Evolutionary conservation across 2,888 invertebrate genomes (phyloP), one percentile per base, ranked within the genome.

Genomic region (Eristalinus aeneus): DNA sequence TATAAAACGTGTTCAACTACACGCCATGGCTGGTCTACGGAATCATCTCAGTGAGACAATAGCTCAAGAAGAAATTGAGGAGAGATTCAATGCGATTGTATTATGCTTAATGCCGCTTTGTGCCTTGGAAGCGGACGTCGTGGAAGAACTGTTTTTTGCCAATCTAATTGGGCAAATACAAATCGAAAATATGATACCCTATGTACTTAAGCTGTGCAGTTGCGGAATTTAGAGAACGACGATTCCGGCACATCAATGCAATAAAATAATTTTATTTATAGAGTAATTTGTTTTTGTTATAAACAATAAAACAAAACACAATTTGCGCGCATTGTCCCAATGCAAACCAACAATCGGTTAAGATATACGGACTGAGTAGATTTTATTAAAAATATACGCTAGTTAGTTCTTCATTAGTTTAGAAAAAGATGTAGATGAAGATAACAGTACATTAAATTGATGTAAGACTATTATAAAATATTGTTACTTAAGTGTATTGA

Each of bases 121-220:
- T 88, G 94, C 95, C 88, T 95, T 96, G 91, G 95, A 96, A 76
- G 95, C 96, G 1, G 93, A 95, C 12, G 94, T 97, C 84, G 94
- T 98, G 72, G 98, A 98, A 92, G 98, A 98, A 90, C 94, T 98
- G 73, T 98, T 98, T 94, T 98, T 98, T 91, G 96, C 97, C 3
- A 97, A 97, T 68, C 94, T 98, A 85, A 96, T 98, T 64, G 98
- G 98, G 5, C 97, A 96, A 92, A 97, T 99, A 89, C 97, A 98
- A 93, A 98, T 99, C 82, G 98, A 99, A 91, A 97, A 97, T 90
- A 97, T 99, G 89, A 97, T 99, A 92, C 98, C 98, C 32, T 98
- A 96, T 90, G 96, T 99, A 90, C 94, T 99, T 89, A 96, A 91
- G 89, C 89, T 93, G 86, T 92, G 92, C 88, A 91, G 88, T 61